Base-by-base conservation (phyloP, 2,797 vertebrate genomes). In the Caiman crocodilus region DNA sequence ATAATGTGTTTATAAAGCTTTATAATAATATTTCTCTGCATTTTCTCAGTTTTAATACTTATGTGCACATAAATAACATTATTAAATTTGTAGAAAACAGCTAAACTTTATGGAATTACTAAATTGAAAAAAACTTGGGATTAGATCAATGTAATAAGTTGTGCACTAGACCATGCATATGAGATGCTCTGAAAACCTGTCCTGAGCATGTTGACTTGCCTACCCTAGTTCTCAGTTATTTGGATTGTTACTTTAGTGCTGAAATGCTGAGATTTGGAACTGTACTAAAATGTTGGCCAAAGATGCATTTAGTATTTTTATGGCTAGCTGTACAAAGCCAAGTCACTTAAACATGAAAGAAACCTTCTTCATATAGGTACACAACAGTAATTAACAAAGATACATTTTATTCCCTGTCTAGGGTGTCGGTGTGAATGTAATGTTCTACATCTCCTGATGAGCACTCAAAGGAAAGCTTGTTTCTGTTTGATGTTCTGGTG, bases 271-370 rank as follows among this genome's bases (percentile, higher is more conserved):
- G 57, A 21, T 74, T 63, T 56, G 0, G 1, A 84, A 23, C 13
- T 61, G 9, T 7, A 57, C 14, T 18, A 69, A 35, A 32, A 58
- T 94, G 2, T 2, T 75, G 75, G 63, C 35, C 73, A 42, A 17
- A 32, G 56, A 25, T 77, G 83, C 56, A 30, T 18, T 32, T 83
- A 6, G 16, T 84, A 28, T 21, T 50, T 92, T 50, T 60, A 84
- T 82, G 80, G 32, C 63, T 2, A 4, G 10, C n/a, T 84, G 57
- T 82, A 81, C 32, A 26, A 91, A 94, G 61, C 77, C 1, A 3
- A 42, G 28, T 76, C 32, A 56, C 74, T 67, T 74, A 23, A 0
- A 0, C 0, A 1, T 1, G 3, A 50, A 50, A 50, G 42, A 9
- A 50, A 50, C 2, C 42, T 50, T 50, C 42, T 50, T 50, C 42